Evolutionary conservation across 1,140 invertebrate species (phyloP).

Genomic region (Leucophenga varia): DNA sequence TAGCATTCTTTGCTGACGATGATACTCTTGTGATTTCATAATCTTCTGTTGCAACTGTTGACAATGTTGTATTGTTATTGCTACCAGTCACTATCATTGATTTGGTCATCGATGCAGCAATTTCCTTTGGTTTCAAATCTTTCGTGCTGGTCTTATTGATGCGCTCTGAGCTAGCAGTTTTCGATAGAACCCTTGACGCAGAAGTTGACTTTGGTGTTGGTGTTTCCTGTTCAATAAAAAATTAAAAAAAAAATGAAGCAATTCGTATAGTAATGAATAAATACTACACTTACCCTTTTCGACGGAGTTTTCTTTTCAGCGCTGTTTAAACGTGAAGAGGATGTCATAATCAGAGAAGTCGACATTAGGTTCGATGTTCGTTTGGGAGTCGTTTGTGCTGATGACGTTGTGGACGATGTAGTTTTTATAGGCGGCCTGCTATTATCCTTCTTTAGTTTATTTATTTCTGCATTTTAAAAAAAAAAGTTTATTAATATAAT

Average conservation of each 20-base stretch:
- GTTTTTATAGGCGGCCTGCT: slow-evolving; percentile 47
- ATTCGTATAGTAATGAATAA: neutral
- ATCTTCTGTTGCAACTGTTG: slow-evolving; percentile 17
- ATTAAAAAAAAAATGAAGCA: slow-evolving; percentile 6
- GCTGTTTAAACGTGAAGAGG: slow-evolving; percentile 52
- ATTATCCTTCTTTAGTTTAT: slow-evolving; percentile 50
- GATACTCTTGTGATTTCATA: too few species aligned
- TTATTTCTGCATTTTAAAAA: slow-evolving; percentile 32
- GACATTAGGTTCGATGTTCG: slow-evolving; percentile 52
- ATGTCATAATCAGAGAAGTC: slow-evolving; percentile 52
- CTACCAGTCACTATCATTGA: slow-evolving; percentile 43
- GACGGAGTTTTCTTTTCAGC: slow-evolving; percentile 60
- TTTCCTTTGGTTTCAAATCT: slow-evolving; percentile 33
- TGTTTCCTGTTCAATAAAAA: slow-evolving; percentile 27
- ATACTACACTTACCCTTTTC: slow-evolving; percentile 56
- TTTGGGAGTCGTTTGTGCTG: slow-evolving; percentile 55
- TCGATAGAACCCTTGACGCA: slow-evolving; percentile 44
- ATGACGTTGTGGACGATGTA: slow-evolving; percentile 37
- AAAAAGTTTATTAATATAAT: neutral
- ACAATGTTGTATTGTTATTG: slow-evolving; percentile 8
- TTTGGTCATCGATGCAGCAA: slow-evolving; percentile 28
- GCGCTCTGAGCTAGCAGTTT: slow-evolving; percentile 47
- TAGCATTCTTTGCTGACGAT: too few species aligned
- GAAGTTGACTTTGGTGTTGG: slow-evolving; percentile 40
- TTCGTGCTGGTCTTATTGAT: slow-evolving; percentile 40